Base-by-base conservation (phyloP, 2,113 vertebrate species). In the Laterallus jamaicensis region DNA sequence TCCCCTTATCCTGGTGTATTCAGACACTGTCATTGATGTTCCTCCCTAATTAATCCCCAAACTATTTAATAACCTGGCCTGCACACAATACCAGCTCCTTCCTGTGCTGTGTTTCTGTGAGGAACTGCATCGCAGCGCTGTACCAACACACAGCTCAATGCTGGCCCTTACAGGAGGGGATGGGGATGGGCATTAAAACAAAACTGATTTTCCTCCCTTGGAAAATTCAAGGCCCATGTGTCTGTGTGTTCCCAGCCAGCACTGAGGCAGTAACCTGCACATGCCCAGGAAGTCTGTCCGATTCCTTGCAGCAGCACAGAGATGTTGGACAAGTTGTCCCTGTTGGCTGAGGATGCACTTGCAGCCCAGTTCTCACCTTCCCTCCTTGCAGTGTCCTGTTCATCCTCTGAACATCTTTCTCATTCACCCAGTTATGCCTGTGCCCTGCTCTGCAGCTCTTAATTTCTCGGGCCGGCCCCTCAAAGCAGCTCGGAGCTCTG, bases 211-310 rank as follows among this genome's bases (percentile, higher is more conserved):
- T 77, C 15, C 49, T 85, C 82, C 29, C 35, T 80, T 20, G 11
- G 20, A 50, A 68, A 12, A 39, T 76, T 49, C 21, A 69, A 39
- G 58, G 47, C 4, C 2, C 4, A 7, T 0, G 0, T 32, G 62
- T 15, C 58, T 5, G 12, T 39, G 25, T 24, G 49, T 42, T 52
- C 32, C 58, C 39, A 60, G 37, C 31, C 67, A 88, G 47, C 42
- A 49, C 49, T 24, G 25, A 86, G 59, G 77, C 29, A 86, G 10
- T 15, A 79, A 79, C 42, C 29, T 5, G 0, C 2, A 0, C 4
- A 9, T 22, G 24, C 42, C 15, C 58, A 77, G 44, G 35, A 2
- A 1, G 50, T 6, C 49, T 56, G 25, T 70, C 52, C 0, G 0
- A 42, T 35, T 68, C 54, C 5, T 1, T 44, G 31, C 69, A 84